These are phyloP conservation scores for Zonitis immaculata DNA, from an alignment of 2,888 invertebrate genomes.

Conservation along the genomic window DNA sequence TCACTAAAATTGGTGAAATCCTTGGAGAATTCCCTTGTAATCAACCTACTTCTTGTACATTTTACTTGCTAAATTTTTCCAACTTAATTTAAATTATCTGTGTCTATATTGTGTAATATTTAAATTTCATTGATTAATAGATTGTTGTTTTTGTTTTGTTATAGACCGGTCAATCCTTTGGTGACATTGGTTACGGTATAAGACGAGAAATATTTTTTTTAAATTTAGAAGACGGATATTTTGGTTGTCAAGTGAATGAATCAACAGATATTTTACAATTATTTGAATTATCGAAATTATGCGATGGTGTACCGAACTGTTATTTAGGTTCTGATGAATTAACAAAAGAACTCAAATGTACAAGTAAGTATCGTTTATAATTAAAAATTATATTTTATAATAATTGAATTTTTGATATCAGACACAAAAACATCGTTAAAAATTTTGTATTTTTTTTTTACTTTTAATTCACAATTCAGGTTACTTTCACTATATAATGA, in stretches of 20 bases:
- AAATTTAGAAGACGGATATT: slow-evolving; percentile 95
- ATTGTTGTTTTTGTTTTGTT: slow-evolving; percentile 40
- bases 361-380: slow-evolving; percentile 62
- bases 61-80: too few species aligned
- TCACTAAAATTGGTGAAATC: neutral
- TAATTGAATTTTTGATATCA: too few species aligned
- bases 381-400: too few species aligned
- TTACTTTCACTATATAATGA: too few species aligned
- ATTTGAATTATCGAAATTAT: slow-evolving; percentile 90
- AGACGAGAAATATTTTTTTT: slow-evolving; percentile 93
- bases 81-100: too few species aligned
- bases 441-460: too few species aligned
- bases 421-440: too few species aligned
- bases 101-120: neutral
- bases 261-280: slow-evolving; percentile 92
- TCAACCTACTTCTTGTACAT: neutral
- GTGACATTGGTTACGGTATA: slow-evolving; percentile 77
- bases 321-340: slow-evolving; percentile 90
- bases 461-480: too few species aligned
- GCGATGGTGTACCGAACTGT: slow-evolving; percentile 87
- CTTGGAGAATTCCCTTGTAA: neutral
- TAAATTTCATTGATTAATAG: neutral
- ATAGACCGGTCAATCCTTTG: slow-evolving; percentile 73
- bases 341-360: slow-evolving; percentile 85
- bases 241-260: slow-evolving; percentile 96